Evolutionary conservation across 2,113 vertebrate genomes (phyloP).

Genomic region (Sander lucioperca): DNA sequence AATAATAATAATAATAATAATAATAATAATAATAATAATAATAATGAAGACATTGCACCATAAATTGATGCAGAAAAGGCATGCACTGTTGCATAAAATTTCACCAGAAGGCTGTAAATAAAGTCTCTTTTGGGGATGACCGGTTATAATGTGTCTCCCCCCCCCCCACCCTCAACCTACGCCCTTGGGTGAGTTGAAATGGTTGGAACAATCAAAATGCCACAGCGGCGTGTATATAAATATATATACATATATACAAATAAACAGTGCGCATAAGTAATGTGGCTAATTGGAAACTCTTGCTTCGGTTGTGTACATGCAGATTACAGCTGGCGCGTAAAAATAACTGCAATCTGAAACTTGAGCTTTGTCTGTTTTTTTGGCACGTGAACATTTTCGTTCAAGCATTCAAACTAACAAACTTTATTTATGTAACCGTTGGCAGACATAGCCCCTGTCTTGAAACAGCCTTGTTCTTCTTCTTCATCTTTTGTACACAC

Average conservation of each 20-base stretch:
- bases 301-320: neutral
- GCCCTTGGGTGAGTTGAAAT: neutral
- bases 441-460: neutral
- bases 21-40: too few species aligned
- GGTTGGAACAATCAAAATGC: neutral
- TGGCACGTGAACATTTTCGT: neutral
- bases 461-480: too few species aligned
- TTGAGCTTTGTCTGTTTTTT: too few species aligned
- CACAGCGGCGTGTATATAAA: neutral
- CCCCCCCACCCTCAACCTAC: too few species aligned
- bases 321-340: constrained; percentile 7
- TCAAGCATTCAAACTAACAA: neutral
- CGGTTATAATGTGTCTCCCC: too few species aligned
- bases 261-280: neutral
- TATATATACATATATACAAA: neutral
- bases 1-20: too few species aligned
- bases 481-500: too few species aligned
- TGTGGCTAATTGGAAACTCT: neutral
- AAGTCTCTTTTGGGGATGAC: too few species aligned
- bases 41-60: too few species aligned
- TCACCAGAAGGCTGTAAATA: too few species aligned
- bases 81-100: too few species aligned
- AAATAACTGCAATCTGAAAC: neutral
- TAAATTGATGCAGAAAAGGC: too few species aligned
- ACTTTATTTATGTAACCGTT: neutral